These are phyloP conservation scores for Morelia viridis DNA, from an alignment of 2,797 vertebrate species.

Conservation along the genomic window DNA sequence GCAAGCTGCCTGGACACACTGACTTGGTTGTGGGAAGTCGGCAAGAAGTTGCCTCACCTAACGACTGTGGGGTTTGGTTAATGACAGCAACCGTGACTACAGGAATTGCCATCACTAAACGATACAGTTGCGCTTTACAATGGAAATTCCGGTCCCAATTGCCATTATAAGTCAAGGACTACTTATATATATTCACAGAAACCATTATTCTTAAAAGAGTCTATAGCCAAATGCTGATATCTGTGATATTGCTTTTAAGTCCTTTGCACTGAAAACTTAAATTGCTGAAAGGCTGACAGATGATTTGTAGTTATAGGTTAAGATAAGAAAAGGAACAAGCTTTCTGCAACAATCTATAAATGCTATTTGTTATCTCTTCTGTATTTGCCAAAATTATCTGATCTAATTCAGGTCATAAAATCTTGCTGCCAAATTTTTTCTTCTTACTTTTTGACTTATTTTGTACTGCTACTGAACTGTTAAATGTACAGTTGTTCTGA, in stretches of 20 bases:
- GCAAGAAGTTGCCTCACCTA: neutral
- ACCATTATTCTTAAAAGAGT: neutral
- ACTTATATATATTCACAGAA: neutral
- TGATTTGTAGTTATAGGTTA: neutral
- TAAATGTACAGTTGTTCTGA: neutral
- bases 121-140: neutral
- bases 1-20: no score
- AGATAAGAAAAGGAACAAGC: neutral
- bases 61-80: neutral
- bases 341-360: neutral
- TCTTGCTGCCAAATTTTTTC: neutral
- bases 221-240: neutral
- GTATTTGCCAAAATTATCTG: neutral
- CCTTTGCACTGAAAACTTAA: neutral
- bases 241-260: neutral
- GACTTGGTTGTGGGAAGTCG: neutral
- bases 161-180: neutral
- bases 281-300: neutral
- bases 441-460: neutral
- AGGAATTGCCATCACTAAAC: neutral
- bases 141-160: neutral
- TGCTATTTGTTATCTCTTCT: neutral
- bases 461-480: neutral
- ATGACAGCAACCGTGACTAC: neutral
- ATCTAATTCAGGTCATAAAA: neutral